Conservation (phyloP, 1,140 invertebrate genomes). For the Bombus affinis region DNA sequence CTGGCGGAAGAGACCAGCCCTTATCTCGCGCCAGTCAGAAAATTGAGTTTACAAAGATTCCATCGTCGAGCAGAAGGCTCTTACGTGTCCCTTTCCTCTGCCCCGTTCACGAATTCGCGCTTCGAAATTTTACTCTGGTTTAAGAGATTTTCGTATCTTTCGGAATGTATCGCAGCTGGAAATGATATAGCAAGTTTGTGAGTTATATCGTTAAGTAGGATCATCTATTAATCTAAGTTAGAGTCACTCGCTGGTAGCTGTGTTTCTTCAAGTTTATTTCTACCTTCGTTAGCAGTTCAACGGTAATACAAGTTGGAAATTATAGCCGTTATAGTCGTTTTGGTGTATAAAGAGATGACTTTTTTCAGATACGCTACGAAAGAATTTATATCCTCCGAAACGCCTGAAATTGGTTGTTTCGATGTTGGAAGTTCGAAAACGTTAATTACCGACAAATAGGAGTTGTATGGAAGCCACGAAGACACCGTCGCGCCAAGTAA, state of each 20-base stretch:
- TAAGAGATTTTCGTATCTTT: not conserved
- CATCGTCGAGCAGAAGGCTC: conserved; percentile 39
- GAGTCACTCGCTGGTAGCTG: too few species aligned
- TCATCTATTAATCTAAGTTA: not conserved
- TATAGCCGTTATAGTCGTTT: not conserved
- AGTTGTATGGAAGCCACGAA: not conserved
- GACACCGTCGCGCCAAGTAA: too few species aligned
- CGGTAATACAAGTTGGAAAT: not conserved
- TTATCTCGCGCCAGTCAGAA: conserved; percentile 73
- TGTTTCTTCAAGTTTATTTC: not conserved
- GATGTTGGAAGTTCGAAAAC: not conserved
- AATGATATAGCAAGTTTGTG: too few species aligned
- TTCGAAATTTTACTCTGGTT: not conserved
- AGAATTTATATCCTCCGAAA: not conserved
- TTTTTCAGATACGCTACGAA: not conserved
- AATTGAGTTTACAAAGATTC: conserved; percentile 76
- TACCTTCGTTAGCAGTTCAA: not conserved
- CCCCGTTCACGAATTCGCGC: not conserved
- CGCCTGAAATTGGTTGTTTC: not conserved
- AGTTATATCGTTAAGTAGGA: too few species aligned
- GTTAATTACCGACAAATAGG: not conserved
- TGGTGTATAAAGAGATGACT: not conserved
- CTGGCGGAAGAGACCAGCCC: conserved; percentile 66
- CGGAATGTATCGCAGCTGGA: too few species aligned
- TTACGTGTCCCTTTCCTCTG: not conserved